Conservation (phyloP, 2,113 vertebrate species). For the Sitta europaea region DNA sequence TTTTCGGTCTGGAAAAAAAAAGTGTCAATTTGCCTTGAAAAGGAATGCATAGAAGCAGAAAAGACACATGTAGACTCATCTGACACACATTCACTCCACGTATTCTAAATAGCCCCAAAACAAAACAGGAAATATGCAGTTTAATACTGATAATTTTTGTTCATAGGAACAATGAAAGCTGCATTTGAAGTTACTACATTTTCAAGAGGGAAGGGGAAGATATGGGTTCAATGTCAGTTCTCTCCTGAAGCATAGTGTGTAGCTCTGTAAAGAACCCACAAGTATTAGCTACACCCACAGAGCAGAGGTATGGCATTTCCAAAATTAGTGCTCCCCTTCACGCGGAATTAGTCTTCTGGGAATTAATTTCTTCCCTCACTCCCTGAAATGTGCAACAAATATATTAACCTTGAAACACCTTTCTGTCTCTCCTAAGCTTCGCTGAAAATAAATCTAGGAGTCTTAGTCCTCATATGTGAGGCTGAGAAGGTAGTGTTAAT, state of each 20-base stretch:
- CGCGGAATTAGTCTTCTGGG: not conserved
- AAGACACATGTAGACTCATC: not conserved
- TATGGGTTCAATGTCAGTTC: not conserved
- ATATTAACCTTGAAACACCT: not conserved
- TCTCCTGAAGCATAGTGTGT: not conserved
- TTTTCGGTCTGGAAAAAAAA: not conserved
- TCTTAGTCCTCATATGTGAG: not conserved
- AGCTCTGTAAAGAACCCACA: not conserved
- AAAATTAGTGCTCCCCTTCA: not conserved
- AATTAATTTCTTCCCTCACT: not conserved
- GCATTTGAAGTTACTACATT: not conserved
- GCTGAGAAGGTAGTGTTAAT: not conserved
- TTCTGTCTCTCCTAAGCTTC: not conserved
- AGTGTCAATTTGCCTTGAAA: not conserved
- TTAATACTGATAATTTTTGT: not conserved
- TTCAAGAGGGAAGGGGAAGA: not conserved
- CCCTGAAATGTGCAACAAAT: not conserved
- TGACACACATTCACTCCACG: not conserved
- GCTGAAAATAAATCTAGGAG: not conserved
- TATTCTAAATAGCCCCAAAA: not conserved
- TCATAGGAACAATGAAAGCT: not conserved
- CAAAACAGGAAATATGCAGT: not conserved
- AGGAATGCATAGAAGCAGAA: not conserved
- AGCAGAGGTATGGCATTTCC: not conserved
- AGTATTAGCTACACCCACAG: not conserved